Percentiles rank a stretch among this genome's conserved stretches.
Evolutionary conservation across 1,140 invertebrate genomes (phyloP).

Genomic region (Portunus trituberculatus): DNA sequence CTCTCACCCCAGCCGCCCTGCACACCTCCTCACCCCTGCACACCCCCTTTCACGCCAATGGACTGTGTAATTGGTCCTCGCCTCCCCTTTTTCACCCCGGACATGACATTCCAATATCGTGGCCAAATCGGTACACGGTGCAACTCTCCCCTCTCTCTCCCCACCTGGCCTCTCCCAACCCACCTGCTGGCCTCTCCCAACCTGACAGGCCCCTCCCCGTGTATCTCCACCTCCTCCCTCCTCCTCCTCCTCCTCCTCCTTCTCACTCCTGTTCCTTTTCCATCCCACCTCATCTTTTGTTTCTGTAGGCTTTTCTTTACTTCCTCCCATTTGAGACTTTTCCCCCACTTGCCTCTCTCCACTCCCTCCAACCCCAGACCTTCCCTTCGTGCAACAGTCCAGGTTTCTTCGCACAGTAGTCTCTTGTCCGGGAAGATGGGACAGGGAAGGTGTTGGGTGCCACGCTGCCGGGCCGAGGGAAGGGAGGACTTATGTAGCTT

Average conservation of each 20-base stretch:
- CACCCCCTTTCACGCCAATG: slow-evolving; percentile 63
- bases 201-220: not conserved
- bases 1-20: not conserved
- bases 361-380: not conserved
- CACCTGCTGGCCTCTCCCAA: not conserved
- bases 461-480: not conserved
- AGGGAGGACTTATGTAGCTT: not conserved
- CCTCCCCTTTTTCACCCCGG: slow-evolving; percentile 70
- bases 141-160: slow-evolving; percentile 7
- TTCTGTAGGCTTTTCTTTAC: not conserved
- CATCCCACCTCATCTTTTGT: not conserved
- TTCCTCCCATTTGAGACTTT: not conserved
- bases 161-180: not conserved
- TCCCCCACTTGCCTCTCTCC: not conserved
- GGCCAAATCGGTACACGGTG: slow-evolving; percentile 71
- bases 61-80: slow-evolving; percentile 68
- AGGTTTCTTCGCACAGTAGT: not conserved
- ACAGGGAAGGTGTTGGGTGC: not conserved
- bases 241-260: not conserved
- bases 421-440: not conserved
- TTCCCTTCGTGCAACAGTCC: not conserved
- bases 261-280: no score
- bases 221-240: not conserved
- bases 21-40: not conserved
- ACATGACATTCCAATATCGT: slow-evolving; percentile 72